These are phyloP conservation scores for Lithosia quadra DNA, from an alignment of 2,888 invertebrate genomes.

Conservation along the genomic window DNA sequence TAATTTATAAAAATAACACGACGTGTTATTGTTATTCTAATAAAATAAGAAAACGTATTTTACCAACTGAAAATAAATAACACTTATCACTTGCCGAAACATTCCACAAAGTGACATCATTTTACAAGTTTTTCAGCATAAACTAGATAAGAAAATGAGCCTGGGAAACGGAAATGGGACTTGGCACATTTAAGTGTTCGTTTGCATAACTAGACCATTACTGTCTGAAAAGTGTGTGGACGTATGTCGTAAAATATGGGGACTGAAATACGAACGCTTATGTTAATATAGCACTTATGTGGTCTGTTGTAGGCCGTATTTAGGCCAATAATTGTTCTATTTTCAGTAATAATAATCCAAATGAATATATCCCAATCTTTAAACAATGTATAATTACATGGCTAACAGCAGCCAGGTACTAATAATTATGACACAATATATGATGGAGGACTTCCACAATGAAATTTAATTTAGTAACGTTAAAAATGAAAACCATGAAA, in stretches of 20 bases:
- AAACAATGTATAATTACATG: not conserved
- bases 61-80: not conserved
- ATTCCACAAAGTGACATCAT: slow-evolving; percentile 24
- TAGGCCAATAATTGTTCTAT: not conserved
- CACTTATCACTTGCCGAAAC: slow-evolving; percentile 12
- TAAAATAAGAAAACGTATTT: not conserved
- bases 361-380: not conserved
- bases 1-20: not conserved
- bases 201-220: slow-evolving; percentile 46
- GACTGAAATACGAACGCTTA: not conserved
- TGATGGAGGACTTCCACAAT: too few species aligned
- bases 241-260: slow-evolving; percentile 7
- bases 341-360: not conserved
- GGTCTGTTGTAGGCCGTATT: not conserved
- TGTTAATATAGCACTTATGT: not conserved
- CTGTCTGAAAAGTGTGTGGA: slow-evolving; percentile 35
- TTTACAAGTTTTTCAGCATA: slow-evolving; percentile 20
- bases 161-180: slow-evolving; percentile 35
- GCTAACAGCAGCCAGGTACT: not conserved
- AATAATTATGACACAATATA: too few species aligned
- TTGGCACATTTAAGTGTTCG: slow-evolving; percentile 37
- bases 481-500: too few species aligned
- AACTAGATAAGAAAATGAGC: slow-evolving; percentile 30
- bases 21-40: slow-evolving; percentile 3
- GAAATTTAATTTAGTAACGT: too few species aligned